These are phyloP conservation scores for Mus spretus DNA, from an alignment of 2,797 vertebrate genomes.

Conservation along the genomic window DNA sequence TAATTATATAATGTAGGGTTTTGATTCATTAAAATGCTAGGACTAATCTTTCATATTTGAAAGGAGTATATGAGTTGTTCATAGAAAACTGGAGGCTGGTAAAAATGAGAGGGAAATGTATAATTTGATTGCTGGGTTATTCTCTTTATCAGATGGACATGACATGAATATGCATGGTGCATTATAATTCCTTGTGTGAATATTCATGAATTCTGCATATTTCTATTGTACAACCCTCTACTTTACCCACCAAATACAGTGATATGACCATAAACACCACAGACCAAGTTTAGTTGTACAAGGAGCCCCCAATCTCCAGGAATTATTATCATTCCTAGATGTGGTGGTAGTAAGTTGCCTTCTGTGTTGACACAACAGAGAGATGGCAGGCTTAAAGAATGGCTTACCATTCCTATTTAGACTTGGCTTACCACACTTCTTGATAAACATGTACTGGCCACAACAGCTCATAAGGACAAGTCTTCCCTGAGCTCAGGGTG, in stretches of 20 bases:
- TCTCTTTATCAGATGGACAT: neutral
- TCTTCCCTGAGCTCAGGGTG: neutral
- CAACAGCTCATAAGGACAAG: neutral
- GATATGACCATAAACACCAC: neutral
- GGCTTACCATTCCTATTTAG: neutral
- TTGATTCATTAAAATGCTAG: conserved; percentile 16
- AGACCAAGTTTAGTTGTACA: neutral
- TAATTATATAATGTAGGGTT: neutral
- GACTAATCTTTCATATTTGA: neutral
- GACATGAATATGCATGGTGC: neutral
- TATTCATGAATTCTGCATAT: neutral
- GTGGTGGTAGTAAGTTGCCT: neutral
- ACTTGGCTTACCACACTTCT: neutral
- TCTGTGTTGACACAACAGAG: neutral
- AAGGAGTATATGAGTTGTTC: neutral
- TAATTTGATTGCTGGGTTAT: neutral
- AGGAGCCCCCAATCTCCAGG: neutral
- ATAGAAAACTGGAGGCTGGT: neutral
- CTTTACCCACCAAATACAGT: neutral
- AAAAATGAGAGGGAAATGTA: neutral
- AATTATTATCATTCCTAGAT: neutral
- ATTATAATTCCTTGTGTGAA: neutral
- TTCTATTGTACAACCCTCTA: neutral
- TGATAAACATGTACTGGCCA: neutral
- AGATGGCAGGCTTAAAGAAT: neutral